Evolutionary conservation across 2,888 invertebrate species (phyloP), one percentile per base, ranked within the genome.

Genomic region (Acrocyrtus sp.): DNA sequence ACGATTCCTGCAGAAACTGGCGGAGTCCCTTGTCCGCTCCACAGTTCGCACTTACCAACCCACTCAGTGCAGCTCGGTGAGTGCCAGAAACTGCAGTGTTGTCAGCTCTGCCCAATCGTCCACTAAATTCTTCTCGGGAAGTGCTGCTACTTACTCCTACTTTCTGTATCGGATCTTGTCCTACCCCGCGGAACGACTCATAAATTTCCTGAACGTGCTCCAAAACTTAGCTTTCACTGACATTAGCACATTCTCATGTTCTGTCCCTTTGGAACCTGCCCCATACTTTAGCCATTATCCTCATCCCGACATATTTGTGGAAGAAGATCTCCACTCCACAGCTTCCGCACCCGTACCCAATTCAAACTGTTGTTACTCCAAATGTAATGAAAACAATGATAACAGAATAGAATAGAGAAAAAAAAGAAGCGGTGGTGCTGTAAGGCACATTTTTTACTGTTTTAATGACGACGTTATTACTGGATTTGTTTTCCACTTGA

Each of bases 1-100:
- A 10, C 51, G 53, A 67, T 80, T 80, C 26, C 57, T 80, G 10
- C 63, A 67, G 17, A 74, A 45, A 39, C 50, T 78, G 72, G 78
- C 76, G 2, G 78, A 77, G 56, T 70, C 74, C 0, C 27, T 78
- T 15, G 70, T 77, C 4, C 72, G 75, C n/a, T 57, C 73, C 15
- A 51, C 58, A 27, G 56, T 78, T 60, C 47, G 60, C 17, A 51
- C 51, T 22, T 75, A 78, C 21, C 53, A 63, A 17, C 73, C 72
- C 24, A 29, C 63, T 24, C 62, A 68, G 27, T 78, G 78, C 54
- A 17, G 17, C 27, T 50, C 50, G 39, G 53, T 78, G 0, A 54
- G n/a, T 8, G 48, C 54, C 29, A 34, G 51, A 54, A 63, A 78
- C 17, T 80, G 79, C 57, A 76, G 41, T 15, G 26, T 15, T 5